Base-by-base conservation (phyloP, 2,888 invertebrate genomes). In the Trichacis sp. region DNA sequence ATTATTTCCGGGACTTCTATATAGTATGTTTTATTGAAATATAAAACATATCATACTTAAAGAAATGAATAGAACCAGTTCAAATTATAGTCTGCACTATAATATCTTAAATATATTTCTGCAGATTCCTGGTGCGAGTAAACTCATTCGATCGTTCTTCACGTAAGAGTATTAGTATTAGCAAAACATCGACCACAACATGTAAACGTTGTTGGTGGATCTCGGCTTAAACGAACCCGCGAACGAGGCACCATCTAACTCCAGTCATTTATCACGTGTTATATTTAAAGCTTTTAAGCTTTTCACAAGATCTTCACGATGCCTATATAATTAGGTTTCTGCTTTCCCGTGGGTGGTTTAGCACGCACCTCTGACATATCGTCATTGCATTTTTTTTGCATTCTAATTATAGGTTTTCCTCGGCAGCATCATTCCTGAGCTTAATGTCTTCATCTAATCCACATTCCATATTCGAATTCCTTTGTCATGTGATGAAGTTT, bases 261-360 rank as follows among this genome's bases (percentile, higher is more conserved):
- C 69, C 66, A 63, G 64, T 69, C 72, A 72, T 77, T 73, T 58
- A 74, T 75, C 77, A 75, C 57, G 61, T 63, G 70, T 74, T 77
- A 74, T 73, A 76, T 76, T 75, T 76, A 76, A 75, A 77, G 74
- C 75, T 76, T 76, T 76, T 77, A 76, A 76, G 73, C 74, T 67
- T 50, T 61, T 67, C 15, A 50, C 40, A 42, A 54, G 70, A 71
- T 69, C 66, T 60, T 63, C 57, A 65, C 59, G 70, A 67, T 64
- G 45, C 72, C 63, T 69, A 66, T 71, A 72, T 74, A 74, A 74
- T 75, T 74, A 73, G 70, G 67, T 49, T 59, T 67, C 65, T 64
- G 68, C 60, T 51, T 48, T 72, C 59, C 62, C 62, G 69, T 73
- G 70, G 70, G 63, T 63, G 73, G 62, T 57, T 69, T 66, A 59